These are phyloP conservation scores for Monomorium pharaonis DNA, from an alignment of 1,140 invertebrate genomes.

Conservation along the genomic window DNA sequence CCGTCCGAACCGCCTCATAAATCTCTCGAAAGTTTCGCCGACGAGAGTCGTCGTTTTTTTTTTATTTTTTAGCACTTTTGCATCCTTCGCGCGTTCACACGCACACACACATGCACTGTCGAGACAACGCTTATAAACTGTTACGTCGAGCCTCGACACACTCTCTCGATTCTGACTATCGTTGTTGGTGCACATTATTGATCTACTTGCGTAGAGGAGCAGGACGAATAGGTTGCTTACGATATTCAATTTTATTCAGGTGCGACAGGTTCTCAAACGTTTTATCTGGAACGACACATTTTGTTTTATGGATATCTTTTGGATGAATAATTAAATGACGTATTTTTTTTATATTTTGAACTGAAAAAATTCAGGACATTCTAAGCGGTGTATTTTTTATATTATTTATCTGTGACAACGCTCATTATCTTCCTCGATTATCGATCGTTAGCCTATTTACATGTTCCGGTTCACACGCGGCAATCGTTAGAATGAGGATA, in stretches of 20 bases:
- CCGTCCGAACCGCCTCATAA: slow-evolving; percentile 73
- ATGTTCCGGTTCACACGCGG: slow-evolving; percentile 2
- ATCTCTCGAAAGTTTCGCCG: slow-evolving; percentile 71
- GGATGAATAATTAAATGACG: not conserved
- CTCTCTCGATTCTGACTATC: not conserved
- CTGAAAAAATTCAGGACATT: not conserved
- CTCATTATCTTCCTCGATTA: not conserved
- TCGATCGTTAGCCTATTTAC: not conserved
- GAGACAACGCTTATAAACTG: slow-evolving; percentile 19
- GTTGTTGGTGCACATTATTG: not conserved
- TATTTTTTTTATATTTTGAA: not conserved
- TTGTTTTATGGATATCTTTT: not conserved
- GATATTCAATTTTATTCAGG: not conserved
- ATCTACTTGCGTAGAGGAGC: not conserved
- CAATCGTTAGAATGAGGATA: slow-evolving; percentile 32
- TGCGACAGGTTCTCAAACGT: not conserved
- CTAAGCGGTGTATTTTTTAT: not conserved
- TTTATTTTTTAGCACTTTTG: slow-evolving; percentile 56
- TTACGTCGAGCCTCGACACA: not conserved
- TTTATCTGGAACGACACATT: not conserved
- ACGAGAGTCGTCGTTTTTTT: slow-evolving; percentile 59
- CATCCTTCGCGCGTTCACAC: not conserved
- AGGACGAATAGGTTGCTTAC: not conserved
- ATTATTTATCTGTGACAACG: not conserved
- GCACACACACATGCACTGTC: not conserved